Evolutionary conservation across 1,140 invertebrate species (phyloP).

Genomic region (Cataglyphis hispanica): DNA sequence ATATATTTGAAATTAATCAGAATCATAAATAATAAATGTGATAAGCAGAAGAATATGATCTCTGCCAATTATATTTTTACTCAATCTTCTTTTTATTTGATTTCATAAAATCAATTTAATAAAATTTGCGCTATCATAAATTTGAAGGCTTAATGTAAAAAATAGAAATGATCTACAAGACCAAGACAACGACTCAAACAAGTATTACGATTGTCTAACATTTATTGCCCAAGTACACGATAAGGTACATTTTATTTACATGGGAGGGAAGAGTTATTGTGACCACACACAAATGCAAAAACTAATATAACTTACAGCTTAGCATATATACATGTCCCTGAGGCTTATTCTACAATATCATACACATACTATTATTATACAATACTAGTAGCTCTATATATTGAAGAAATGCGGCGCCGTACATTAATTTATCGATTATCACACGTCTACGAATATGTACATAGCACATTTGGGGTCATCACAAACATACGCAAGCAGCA

Average conservation of each 20-base stretch:
- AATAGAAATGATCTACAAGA: background rate
- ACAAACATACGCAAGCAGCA: conserved; percentile 54
- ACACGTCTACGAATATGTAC: conserved; percentile 63
- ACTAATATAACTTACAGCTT: conserved; percentile 75
- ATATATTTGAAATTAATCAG: conserved; percentile 8
- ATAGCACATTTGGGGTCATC: conserved; percentile 58
- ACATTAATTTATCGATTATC: conserved; percentile 46
- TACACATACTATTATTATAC: conserved; percentile 75
- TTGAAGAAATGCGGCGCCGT: conserved; percentile 56
- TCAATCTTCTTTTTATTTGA: background rate
- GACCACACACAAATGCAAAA: conserved; percentile 77
- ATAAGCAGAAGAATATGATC: background rate
- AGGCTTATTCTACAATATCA: conserved; percentile 78
- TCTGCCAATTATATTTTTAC: conserved; percentile 34
- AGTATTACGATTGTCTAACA: conserved; percentile 79
- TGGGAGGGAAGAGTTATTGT: conserved; percentile 58
- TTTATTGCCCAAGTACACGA: conserved; percentile 81
- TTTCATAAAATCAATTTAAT: background rate
- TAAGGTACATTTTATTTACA: conserved; percentile 78
- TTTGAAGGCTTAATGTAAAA: background rate
- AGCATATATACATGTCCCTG: conserved; percentile 82
- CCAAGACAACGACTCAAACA: conserved; percentile 35
- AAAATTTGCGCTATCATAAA: conserved; percentile 9
- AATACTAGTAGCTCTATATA: conserved; percentile 66
- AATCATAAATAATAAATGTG: conserved; percentile 3